Conservation (phyloP, 2,797 vertebrate genomes). For the Phylloscopus collybita region DNA sequence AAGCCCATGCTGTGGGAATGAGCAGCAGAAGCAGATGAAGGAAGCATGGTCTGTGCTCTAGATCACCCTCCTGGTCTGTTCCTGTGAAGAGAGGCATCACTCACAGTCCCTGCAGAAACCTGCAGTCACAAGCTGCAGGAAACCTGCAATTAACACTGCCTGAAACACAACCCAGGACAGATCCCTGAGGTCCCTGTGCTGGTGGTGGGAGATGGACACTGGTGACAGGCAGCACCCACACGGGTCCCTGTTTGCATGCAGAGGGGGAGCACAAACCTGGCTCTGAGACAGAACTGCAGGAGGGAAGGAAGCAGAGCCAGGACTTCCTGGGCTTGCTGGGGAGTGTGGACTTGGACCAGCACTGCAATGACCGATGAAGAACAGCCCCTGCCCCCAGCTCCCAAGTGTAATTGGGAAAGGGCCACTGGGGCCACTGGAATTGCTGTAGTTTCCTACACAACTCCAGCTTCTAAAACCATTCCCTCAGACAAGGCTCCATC, state of each 20-base stretch:
- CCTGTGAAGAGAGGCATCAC: background rate
- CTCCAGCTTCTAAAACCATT: background rate
- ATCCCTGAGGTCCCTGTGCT: accelerated
- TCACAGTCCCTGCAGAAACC: background rate
- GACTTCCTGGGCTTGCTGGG: background rate
- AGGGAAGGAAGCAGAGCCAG: background rate
- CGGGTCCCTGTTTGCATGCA: accelerated
- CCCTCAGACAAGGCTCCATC: background rate
- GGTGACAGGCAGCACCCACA: accelerated
- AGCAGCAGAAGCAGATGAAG: accelerated
- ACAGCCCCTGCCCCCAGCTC: background rate
- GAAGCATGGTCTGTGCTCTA: background rate
- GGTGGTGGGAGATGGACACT: accelerated
- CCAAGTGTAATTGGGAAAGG: background rate
- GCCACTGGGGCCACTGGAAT: background rate
- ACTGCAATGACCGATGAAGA: accelerated
- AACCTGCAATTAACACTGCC: background rate
- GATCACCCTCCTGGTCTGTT: background rate
- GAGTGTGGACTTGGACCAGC: background rate
- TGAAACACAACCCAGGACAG: background rate
- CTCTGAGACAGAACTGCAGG: background rate
- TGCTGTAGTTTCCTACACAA: background rate
- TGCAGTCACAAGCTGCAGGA: background rate
- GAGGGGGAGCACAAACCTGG: background rate
- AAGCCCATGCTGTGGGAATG: background rate